Evolutionary conservation across 2,113 vertebrate species (phyloP).

Genomic region (Apteryx mantelli): DNA sequence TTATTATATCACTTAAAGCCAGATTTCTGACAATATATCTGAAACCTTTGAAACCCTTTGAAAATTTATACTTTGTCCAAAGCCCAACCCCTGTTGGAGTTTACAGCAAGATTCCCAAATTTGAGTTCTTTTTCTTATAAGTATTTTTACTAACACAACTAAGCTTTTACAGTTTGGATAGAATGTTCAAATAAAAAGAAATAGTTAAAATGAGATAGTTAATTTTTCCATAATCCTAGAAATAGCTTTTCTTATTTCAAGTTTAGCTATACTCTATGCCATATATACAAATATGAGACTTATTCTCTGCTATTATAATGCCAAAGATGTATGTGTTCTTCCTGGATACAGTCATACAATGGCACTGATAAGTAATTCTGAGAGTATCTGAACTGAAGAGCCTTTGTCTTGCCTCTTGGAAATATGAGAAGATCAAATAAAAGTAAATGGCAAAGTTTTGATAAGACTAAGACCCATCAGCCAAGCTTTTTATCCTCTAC

Average conservation of each 20-base stretch:
- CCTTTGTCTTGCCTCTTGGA: not conserved
- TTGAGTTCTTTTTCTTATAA: not conserved
- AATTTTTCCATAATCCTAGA: not conserved
- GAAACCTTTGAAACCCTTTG: not conserved
- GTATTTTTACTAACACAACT: not conserved
- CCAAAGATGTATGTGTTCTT: not conserved
- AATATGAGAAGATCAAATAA: not conserved
- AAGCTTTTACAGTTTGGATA: not conserved
- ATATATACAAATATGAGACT: not conserved
- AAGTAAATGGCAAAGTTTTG: not conserved
- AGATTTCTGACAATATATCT: not conserved
- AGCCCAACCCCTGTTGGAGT: not conserved
- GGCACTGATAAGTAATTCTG: not conserved
- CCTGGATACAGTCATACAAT: not conserved
- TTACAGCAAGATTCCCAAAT: not conserved
- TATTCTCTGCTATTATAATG: not conserved
- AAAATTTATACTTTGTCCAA: conserved; percentile 16
- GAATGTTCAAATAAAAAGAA: not conserved
- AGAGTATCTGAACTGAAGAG: not conserved
- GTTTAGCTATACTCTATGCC: not conserved
- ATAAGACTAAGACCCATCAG: not conserved
- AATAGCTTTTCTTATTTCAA: not conserved
- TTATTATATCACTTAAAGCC: not conserved
- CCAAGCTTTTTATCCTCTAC: not conserved
- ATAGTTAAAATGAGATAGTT: not conserved